Percentiles rank a stretch among this genome's conserved stretches.
Evolutionary conservation across 2,113 vertebrate genomes (phyloP).

Genomic region (Embiotoca jacksoni): DNA sequence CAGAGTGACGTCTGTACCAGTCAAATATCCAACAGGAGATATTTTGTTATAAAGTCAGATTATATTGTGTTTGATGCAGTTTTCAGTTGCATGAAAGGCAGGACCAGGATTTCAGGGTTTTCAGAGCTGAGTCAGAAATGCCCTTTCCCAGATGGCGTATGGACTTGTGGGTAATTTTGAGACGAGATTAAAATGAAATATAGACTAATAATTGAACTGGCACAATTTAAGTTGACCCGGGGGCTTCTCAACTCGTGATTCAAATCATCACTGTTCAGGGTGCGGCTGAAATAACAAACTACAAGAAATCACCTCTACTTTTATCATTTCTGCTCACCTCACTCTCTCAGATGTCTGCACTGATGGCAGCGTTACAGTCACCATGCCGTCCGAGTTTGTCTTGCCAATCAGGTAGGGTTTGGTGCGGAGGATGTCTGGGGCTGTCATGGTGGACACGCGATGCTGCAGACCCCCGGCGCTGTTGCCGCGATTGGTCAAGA

Average conservation of each 20-base stretch:
- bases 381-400: constrained; percentile 95
- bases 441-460: constrained; percentile 95
- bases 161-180: too few species aligned
- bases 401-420: constrained; percentile 95
- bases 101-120: not conserved
- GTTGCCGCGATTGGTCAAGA: constrained; percentile 96
- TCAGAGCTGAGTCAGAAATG: not conserved
- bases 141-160: not conserved
- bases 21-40: constrained; percentile 10
- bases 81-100: not conserved
- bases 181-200: too few species aligned
- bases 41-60: constrained; percentile 18
- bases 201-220: too few species aligned
- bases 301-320: not conserved
- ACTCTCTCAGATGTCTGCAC: constrained; percentile 94
- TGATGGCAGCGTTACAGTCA: constrained; percentile 93
- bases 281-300: too few species aligned
- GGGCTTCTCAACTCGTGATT: not conserved
- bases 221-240: too few species aligned
- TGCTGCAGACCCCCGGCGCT: constrained; percentile 98
- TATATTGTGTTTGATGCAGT: constrained; percentile 2
- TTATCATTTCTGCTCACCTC: constrained; percentile 83
- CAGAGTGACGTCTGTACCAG: not conserved
- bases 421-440: constrained; percentile 93
- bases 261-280: not conserved